These are phyloP conservation scores for Perca flavescens DNA, from an alignment of 2,113 vertebrate species.

Conservation along the genomic window DNA sequence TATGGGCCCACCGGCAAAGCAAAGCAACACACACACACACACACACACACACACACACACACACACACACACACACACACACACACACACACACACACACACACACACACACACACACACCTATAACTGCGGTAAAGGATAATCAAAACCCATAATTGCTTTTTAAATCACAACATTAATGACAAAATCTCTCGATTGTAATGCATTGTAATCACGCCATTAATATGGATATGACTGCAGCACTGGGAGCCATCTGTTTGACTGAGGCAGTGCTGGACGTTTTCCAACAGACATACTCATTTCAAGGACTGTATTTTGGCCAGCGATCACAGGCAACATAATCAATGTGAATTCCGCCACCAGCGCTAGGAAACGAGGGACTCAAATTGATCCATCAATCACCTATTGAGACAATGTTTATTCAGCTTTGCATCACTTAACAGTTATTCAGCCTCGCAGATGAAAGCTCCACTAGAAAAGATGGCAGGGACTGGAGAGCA, in stretches of 20 bases:
- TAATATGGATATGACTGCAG: slow-evolving; percentile 83
- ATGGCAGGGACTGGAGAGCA: slow-evolving; percentile 33
- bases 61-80: background rate
- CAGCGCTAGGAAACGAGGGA: slow-evolving; percentile 46
- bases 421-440: slow-evolving; percentile 67
- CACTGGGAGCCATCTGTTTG: slow-evolving; percentile 81
- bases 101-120: background rate
- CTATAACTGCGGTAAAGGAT: slow-evolving; percentile 69
- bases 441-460: slow-evolving; percentile 69
- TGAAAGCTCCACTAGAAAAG: slow-evolving; percentile 55
- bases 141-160: slow-evolving; percentile 85
- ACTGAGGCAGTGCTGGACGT: slow-evolving; percentile 58
- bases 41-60: background rate
- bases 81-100: slow-evolving; percentile 32
- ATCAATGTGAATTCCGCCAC: slow-evolving; percentile 71
- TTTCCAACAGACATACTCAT: slow-evolving; percentile 68
- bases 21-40: slow-evolving; percentile 25
- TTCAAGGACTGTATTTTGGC: slow-evolving; percentile 77
- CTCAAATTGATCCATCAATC: slow-evolving; percentile 79
- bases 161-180: slow-evolving; percentile 85
- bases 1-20: slow-evolving; percentile 62
- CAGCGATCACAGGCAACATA: slow-evolving; percentile 58
- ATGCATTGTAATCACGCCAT: slow-evolving; percentile 83
- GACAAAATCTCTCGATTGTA: slow-evolving; percentile 82
- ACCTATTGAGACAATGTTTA: slow-evolving; percentile 72